phyloP scores from a whole-genome alignment of 2,797 vertebrate species.

The Eleutherodactylus coqui region DNA sequence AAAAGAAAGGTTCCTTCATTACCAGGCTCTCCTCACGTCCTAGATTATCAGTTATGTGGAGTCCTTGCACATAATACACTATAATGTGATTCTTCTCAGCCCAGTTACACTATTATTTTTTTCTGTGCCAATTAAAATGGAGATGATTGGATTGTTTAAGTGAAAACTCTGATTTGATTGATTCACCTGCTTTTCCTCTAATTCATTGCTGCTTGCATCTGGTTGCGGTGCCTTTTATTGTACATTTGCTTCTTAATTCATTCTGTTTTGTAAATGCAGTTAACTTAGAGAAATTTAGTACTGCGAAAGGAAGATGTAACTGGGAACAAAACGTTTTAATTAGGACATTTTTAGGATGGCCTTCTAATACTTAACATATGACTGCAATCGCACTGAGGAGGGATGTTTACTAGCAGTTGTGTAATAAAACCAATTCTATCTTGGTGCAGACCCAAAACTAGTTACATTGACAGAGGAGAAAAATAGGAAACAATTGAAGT shows the following conservation, averaged over 20 bases:
- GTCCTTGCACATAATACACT: too few relatives aligned
- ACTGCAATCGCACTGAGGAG: background rate
- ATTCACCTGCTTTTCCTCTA: background rate
- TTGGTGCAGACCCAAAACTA: too few relatives aligned
- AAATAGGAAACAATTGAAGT: too few relatives aligned
- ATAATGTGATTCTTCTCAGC: too few relatives aligned
- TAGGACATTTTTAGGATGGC: too few relatives aligned
- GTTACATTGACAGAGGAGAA: too few relatives aligned
- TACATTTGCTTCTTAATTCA: background rate
- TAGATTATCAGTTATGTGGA: too few relatives aligned
- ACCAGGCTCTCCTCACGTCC: too few relatives aligned
- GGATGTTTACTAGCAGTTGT: background rate
- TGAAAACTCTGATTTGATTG: background rate
- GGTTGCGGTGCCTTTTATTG: background rate
- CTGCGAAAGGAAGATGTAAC: background rate
- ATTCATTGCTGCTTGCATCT: background rate
- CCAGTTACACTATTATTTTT: too few relatives aligned
- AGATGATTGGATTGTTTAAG: background rate
- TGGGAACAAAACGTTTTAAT: background rate
- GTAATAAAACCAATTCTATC: too few relatives aligned
- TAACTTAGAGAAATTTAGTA: background rate
- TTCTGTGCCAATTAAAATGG: too few relatives aligned
- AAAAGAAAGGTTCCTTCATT: too few relatives aligned
- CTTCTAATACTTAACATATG: background rate
- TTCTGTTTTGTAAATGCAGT: background rate